These are phyloP conservation scores for Diogma glabrata DNA, from an alignment of 2,888 invertebrate species.

Conservation along the genomic window DNA sequence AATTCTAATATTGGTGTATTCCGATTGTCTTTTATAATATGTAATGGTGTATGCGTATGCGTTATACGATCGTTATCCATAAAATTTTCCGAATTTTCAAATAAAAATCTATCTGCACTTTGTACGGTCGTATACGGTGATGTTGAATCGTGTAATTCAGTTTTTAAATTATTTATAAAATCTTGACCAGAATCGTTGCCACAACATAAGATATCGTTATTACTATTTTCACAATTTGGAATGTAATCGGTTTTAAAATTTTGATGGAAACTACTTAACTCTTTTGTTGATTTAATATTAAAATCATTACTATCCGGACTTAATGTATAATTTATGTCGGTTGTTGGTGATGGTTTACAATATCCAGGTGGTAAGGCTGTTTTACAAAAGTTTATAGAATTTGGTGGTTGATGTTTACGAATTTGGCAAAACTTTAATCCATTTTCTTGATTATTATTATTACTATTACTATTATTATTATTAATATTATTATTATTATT, in stretches of 20 bases:
- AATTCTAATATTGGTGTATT: slow-evolving; percentile 9
- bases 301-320: slow-evolving; percentile 14
- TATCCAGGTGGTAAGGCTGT: slow-evolving; percentile 30
- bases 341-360: slow-evolving; percentile 34
- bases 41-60: slow-evolving; percentile 18
- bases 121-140: slow-evolving; percentile 36
- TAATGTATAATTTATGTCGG: slow-evolving; percentile 24
- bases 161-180: slow-evolving; percentile 31
- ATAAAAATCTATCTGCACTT: slow-evolving; percentile 35
- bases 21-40: slow-evolving; percentile 24
- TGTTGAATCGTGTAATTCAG: slow-evolving; percentile 34
- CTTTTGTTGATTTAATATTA: slow-evolving; percentile 13
- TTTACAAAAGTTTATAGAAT: slow-evolving; percentile 5
- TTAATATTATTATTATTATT: slow-evolving; percentile 22
- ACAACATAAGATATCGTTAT: slow-evolving; percentile 10
- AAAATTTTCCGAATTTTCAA: slow-evolving; percentile 31
- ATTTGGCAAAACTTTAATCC: neutral
- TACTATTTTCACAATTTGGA: slow-evolving; percentile 24
- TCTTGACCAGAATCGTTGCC: slow-evolving; percentile 21
- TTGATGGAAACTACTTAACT: slow-evolving; percentile 9
- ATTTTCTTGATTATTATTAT: neutral
- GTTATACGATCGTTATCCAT: slow-evolving; percentile 24
- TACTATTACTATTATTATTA: slow-evolving; percentile 21
- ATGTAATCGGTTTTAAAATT: slow-evolving; percentile 26
- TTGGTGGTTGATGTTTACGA: slow-evolving; percentile 9